A percentile compares a stretch with the other conserved stretches of the same genome.
phyloP scores from a whole-genome alignment of 1,140 invertebrate species.

The Lutraria rhynchaena region DNA sequence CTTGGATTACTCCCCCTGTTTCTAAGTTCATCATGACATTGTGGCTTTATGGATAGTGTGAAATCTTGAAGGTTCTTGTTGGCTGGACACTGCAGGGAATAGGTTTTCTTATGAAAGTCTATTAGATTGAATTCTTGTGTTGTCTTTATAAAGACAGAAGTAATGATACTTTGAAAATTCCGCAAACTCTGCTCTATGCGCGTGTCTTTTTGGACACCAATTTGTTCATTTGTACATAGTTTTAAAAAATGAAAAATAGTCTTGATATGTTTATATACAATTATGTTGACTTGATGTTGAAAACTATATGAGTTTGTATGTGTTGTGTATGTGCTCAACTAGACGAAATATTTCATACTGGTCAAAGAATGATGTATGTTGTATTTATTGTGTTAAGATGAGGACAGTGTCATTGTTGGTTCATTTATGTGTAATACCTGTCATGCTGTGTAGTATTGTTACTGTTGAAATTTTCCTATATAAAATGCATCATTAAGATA shows the following conservation, averaged over 20 bases:
- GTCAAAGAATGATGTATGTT: too few species aligned
- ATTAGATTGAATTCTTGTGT: slow-evolving; percentile 4
- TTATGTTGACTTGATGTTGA: slow-evolving; percentile 16
- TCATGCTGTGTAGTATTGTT: too few species aligned
- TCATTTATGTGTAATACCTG: too few species aligned
- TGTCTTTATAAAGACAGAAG: slow-evolving; percentile 26
- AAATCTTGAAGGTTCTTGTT: too few species aligned
- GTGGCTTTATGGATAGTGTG: too few species aligned
- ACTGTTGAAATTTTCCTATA: too few species aligned
- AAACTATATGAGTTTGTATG: background rate
- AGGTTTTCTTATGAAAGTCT: slow-evolving; percentile 9
- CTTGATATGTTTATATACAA: slow-evolving; percentile 25
- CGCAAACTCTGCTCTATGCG: slow-evolving; percentile 33
- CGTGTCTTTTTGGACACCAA: slow-evolving; percentile 15
- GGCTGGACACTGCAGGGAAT: slow-evolving; percentile 21
- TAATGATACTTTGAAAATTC: slow-evolving; percentile 29
- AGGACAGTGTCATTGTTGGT: too few species aligned
- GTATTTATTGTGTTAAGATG: too few species aligned
- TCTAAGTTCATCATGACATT: too few species aligned
- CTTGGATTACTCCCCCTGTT: too few species aligned
- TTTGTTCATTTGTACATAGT: slow-evolving; percentile 44
- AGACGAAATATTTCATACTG: too few species aligned
- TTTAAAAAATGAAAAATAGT: slow-evolving; percentile 20
- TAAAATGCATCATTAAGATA: too few species aligned
- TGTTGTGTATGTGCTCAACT: background rate